These are phyloP conservation scores for Chrysolina americana DNA, from an alignment of 2,888 invertebrate species.

Conservation along the genomic window DNA sequence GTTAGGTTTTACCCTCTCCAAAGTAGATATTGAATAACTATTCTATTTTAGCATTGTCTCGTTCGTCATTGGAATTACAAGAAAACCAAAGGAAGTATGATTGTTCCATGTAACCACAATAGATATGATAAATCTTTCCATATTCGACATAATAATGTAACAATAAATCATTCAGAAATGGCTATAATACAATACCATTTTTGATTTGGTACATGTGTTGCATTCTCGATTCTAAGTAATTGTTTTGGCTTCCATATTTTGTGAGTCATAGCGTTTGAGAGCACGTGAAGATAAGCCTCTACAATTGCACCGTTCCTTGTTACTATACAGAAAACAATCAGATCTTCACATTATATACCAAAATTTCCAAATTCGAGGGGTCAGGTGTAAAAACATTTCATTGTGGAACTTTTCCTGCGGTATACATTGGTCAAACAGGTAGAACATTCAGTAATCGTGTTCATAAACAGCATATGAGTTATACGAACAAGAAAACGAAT, in stretches of 20 bases:
- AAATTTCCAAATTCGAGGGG: too few species aligned
- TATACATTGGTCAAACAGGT: too few species aligned
- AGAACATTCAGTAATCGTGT: too few species aligned
- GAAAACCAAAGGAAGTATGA: slow-evolving; percentile 12
- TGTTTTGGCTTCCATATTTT: neutral
- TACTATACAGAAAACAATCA: neutral
- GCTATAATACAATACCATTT: neutral
- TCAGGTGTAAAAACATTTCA: too few species aligned
- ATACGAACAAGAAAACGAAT: too few species aligned
- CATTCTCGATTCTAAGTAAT: neutral
- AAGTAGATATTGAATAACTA: neutral
- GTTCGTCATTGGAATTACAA: neutral
- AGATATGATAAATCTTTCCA: neutral
- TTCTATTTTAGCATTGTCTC: neutral
- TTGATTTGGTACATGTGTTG: neutral
- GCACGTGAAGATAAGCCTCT: too few species aligned
- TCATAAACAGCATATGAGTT: too few species aligned
- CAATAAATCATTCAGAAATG: neutral
- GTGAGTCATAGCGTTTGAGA: too few species aligned
- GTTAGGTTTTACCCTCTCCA: too few species aligned
- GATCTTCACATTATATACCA: neutral
- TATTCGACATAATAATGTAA: neutral
- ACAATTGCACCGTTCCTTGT: too few species aligned
- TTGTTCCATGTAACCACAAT: slow-evolving; percentile 1
- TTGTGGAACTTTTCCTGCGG: too few species aligned